Percentiles rank a stretch among this genome's conserved stretches.
phyloP scores from a whole-genome alignment of 1,140 invertebrate genomes.

The Tetramorium alpestre region DNA sequence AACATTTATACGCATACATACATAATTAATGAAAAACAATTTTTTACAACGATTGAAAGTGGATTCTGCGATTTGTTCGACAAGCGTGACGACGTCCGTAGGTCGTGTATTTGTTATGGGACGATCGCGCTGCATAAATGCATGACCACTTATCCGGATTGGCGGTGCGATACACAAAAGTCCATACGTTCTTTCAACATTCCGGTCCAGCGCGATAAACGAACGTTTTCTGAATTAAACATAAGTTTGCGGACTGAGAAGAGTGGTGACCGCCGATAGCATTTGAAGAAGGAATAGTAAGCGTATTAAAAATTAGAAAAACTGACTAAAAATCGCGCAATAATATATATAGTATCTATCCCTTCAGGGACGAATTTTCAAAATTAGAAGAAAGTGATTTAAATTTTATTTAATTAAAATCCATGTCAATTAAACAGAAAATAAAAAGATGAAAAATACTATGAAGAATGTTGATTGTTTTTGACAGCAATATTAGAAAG shows the following conservation, averaged over 20 bases:
- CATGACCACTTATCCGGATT: slow-evolving; percentile 86
- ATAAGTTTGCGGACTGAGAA: slow-evolving; percentile 66
- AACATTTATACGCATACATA: background rate
- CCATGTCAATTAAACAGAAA: background rate
- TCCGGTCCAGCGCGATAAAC: slow-evolving; percentile 55
- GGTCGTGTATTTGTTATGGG: slow-evolving; percentile 48
- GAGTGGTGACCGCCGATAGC: slow-evolving; percentile 3
- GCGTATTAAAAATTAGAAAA: slow-evolving; percentile 3
- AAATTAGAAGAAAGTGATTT: background rate
- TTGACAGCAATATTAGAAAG: background rate
- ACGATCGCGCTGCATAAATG: slow-evolving; percentile 82
- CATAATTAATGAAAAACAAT: background rate
- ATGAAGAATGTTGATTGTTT: background rate
- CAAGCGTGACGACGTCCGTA: slow-evolving; percentile 19
- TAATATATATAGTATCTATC: background rate
- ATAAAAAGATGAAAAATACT: background rate
- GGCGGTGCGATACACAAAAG: slow-evolving; percentile 78
- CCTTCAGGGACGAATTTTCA: background rate
- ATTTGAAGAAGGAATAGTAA: background rate
- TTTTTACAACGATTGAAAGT: slow-evolving; percentile 21
- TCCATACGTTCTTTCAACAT: slow-evolving; percentile 78
- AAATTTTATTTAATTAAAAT: slow-evolving; percentile 1
- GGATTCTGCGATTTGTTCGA: slow-evolving; percentile 67
- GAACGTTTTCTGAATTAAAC: slow-evolving; percentile 84
- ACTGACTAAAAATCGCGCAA: background rate